Conservation (phyloP, 2,797 vertebrate species). For the Acomys russatus region DNA sequence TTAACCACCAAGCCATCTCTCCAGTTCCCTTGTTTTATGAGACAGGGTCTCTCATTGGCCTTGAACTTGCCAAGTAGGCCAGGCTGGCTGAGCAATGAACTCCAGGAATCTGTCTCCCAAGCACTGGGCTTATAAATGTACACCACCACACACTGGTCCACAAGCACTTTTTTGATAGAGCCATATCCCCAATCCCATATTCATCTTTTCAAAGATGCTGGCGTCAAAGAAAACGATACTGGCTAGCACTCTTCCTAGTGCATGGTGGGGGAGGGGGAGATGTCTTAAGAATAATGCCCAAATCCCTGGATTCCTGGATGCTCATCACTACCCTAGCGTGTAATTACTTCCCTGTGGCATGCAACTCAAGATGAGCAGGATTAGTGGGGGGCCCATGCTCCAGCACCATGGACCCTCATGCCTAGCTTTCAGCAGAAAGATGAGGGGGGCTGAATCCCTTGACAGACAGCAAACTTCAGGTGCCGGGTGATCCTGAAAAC, state of each 20-base stretch:
- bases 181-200: not conserved
- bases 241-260: not conserved
- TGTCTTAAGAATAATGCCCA: accelerated
- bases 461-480: slow-evolving; percentile 56
- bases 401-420: accelerated
- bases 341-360: not conserved
- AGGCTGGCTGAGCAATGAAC: not conserved
- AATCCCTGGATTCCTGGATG: not conserved
- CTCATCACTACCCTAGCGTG: not conserved
- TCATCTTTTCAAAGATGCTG: not conserved
- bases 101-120: not conserved
- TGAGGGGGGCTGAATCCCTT: not conserved
- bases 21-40: not conserved
- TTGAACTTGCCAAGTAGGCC: not conserved
- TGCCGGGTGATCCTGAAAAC: not conserved
- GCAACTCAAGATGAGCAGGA: not conserved
- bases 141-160: not conserved
- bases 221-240: not conserved
- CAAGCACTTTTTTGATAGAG: not conserved
- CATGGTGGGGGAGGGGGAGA: accelerated
- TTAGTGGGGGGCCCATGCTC: accelerated
- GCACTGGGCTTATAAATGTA: not conserved
- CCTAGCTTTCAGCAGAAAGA: slow-evolving; percentile 14
- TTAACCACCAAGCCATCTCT: not conserved
- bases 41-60: not conserved